phyloP scores from a whole-genome alignment of 2,113 vertebrate genomes.

The Solea senegalensis region DNA sequence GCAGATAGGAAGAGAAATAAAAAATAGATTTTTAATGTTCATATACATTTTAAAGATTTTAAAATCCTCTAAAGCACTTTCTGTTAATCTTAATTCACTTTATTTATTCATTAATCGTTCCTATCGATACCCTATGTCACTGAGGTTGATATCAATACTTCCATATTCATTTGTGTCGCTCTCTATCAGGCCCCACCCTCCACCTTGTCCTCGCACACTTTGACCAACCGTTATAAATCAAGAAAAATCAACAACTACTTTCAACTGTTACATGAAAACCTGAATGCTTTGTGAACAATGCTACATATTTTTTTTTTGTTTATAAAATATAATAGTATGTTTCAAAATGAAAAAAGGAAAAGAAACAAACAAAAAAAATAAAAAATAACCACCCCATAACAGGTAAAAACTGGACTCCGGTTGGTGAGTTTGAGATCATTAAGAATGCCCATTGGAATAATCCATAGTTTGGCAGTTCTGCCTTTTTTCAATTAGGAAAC shows the following conservation, averaged over 20 bases:
- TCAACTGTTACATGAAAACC: conserved; percentile 83
- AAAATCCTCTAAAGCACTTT: conserved; percentile 80
- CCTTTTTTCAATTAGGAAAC: conserved; percentile 57
- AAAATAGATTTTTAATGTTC: conserved; percentile 72
- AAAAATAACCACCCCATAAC: conserved; percentile 69
- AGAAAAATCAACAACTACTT: conserved; percentile 78
- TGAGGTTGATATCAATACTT: conserved; percentile 78
- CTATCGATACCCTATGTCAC: conserved; percentile 75
- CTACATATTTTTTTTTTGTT: conserved; percentile 87
- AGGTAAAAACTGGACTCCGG: conserved; percentile 72
- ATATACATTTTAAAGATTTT: conserved; percentile 80
- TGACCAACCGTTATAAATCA: conserved; percentile 78
- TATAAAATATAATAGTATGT: conserved; percentile 80
- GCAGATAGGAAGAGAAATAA: conserved; percentile 78
- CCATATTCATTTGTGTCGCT: conserved; percentile 61
- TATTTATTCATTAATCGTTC: conserved; percentile 72
- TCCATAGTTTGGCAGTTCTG: conserved; percentile 63
- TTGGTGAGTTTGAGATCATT: conserved; percentile 73
- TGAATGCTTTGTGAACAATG: conserved; percentile 91
- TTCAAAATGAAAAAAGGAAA: conserved; percentile 70
- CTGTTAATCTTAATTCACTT: conserved; percentile 74
- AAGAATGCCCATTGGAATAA: conserved; percentile 80
- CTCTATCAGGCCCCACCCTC: conserved; percentile 51
- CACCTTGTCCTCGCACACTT: conserved; percentile 48
- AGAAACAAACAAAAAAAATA: too few relatives aligned